Base-by-base conservation (phyloP, 1,140 invertebrate species). In the Nautilus pompilius region DNA sequence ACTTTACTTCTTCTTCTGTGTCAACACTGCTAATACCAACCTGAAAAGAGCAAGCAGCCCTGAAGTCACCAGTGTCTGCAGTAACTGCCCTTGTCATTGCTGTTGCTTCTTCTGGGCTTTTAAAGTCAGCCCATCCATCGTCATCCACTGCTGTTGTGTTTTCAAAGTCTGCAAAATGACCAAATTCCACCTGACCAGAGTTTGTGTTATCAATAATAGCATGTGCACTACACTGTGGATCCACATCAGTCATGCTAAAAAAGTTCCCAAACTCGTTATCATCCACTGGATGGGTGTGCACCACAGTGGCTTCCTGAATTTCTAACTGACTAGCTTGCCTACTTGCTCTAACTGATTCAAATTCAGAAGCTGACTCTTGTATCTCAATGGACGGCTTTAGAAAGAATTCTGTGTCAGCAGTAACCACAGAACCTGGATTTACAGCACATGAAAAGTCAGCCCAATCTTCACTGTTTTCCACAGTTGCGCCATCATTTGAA, bases 51-150 rank as follows among this genome's bases (percentile, higher is more conserved):
- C n/a, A n/a, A n/a, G n/a, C n/a, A n/a, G n/a, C n/a, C n/a, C n/a
- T n/a, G n/a, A n/a, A n/a, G n/a, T n/a, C n/a, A n/a, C n/a, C n/a
- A n/a, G n/a, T n/a, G n/a, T n/a, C n/a, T n/a, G n/a, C n/a, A n/a
- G n/a, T n/a, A n/a, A n/a, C n/a, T n/a, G n/a, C n/a, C n/a, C n/a
- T n/a, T n/a, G n/a, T n/a, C n/a, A n/a, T n/a, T n/a, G n/a, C n/a
- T n/a, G n/a, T n/a, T n/a, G n/a, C n/a, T n/a, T n/a, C n/a, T n/a
- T n/a, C n/a, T n/a, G n/a, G n/a, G n/a, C n/a, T n/a, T 17, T 58
- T 58, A 67, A 69, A 69, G 29, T 69, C 62, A 58, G 53, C 60
- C 55, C 59, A 65, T 20, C 64, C 65, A 56, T 58, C 67, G 29
- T 63, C 63, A 53, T 20, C 53, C 6, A 49, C 28, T 53, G 17